Conservation (phyloP, 2,888 invertebrate genomes). For the Cheilosia soror region DNA sequence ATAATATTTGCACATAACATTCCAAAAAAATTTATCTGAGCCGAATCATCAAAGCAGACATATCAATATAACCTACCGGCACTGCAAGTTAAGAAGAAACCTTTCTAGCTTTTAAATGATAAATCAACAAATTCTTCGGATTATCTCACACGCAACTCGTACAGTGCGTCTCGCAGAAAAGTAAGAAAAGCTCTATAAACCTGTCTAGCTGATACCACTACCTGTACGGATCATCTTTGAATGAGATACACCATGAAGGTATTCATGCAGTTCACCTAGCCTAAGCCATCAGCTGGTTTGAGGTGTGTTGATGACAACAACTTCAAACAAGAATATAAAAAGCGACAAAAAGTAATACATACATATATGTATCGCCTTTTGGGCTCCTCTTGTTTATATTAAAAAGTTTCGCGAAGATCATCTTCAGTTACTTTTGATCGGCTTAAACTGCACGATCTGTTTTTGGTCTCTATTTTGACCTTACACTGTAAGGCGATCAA, state of each 20-base stretch:
- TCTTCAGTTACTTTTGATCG: constrained; percentile 84
- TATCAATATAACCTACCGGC: not conserved
- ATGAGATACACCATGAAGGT: constrained; percentile 25
- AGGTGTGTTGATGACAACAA: constrained; percentile 58
- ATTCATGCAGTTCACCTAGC: constrained; percentile 57
- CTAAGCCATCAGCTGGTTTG: constrained; percentile 52
- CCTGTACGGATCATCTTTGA: constrained; percentile 64
- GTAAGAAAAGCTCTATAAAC: constrained; percentile 67
- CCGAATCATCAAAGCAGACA: not conserved
- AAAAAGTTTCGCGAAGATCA: constrained; percentile 82
- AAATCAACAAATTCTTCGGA: constrained; percentile 63
- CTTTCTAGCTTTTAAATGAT: constrained; percentile 24
- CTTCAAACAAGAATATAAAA: constrained; percentile 44
- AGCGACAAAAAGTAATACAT: not conserved
- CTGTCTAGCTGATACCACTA: constrained; percentile 64
- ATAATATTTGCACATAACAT: constrained; percentile 8
- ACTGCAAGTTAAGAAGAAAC: constrained; percentile 2
- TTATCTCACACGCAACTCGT: constrained; percentile 63
- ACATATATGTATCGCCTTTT: constrained; percentile 43
- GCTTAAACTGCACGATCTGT: constrained; percentile 83
- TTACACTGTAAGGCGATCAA: constrained; percentile 66
- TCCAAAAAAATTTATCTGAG: constrained; percentile 1
- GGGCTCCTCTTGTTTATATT: constrained; percentile 81
- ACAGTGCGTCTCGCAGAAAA: constrained; percentile 39
- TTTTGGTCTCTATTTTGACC: constrained; percentile 67